Conservation (phyloP, 2,888 invertebrate genomes). For the Choreutis nemorana region DNA sequence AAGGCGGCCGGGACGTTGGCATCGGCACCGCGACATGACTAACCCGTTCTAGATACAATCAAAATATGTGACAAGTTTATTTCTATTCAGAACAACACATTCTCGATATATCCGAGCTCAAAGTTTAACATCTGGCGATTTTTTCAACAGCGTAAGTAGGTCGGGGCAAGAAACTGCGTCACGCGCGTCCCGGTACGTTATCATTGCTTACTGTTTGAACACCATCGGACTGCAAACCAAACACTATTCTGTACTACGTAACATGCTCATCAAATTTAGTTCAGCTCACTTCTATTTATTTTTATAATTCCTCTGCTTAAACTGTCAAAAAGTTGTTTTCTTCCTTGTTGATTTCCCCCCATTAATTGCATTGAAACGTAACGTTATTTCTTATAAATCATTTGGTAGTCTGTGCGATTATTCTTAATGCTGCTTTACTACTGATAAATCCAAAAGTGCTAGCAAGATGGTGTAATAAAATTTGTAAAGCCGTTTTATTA, state of each 20-base stretch:
- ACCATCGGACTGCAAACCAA: neutral
- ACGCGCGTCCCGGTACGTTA: slow-evolving; percentile 24
- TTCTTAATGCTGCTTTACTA: too few species aligned
- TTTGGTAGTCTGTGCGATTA: too few species aligned
- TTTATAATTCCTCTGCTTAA: neutral
- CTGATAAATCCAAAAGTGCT: too few species aligned
- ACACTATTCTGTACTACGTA: neutral
- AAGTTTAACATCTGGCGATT: slow-evolving; percentile 62
- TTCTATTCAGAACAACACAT: slow-evolving; percentile 64
- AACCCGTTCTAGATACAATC: slow-evolving; percentile 67
- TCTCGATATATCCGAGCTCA: slow-evolving; percentile 56
- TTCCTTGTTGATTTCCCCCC: too few species aligned
- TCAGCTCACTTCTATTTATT: neutral
- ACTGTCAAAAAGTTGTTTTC: too few species aligned
- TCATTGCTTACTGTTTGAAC: neutral
- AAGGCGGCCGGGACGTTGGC: slow-evolving; percentile 55
- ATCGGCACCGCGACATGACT: slow-evolving; percentile 58
- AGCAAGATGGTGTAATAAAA: too few species aligned
- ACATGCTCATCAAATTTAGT: too few species aligned
- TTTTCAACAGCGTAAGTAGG: slow-evolving; percentile 64
- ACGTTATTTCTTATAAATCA: too few species aligned
- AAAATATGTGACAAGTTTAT: slow-evolving; percentile 67
- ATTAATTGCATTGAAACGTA: too few species aligned
- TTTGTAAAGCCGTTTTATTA: too few species aligned
- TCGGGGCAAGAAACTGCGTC: slow-evolving; percentile 62